Evolutionary conservation across 2,113 vertebrate species (phyloP).

Genomic region (Zootoca vivipara): DNA sequence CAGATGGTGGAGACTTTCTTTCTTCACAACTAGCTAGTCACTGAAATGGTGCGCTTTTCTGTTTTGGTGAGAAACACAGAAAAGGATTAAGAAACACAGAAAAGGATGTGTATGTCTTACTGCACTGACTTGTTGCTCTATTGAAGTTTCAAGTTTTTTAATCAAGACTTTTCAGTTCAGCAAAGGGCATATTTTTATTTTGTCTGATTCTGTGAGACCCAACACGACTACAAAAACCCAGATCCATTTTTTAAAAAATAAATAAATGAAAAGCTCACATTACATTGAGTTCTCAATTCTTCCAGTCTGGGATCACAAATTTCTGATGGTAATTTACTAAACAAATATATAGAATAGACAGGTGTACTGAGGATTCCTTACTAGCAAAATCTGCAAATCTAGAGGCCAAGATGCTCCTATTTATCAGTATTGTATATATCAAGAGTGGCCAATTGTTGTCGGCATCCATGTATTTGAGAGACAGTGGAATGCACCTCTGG

Average conservation of each 20-base stretch:
- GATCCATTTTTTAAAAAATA: background rate
- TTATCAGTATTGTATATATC: background rate
- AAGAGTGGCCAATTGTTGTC: too few species aligned
- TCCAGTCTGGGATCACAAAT: background rate
- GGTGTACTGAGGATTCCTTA: background rate
- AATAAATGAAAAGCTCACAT: background rate
- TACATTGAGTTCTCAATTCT: background rate
- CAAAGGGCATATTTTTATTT: background rate
- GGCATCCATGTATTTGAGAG: too few species aligned
- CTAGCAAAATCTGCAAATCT: background rate
- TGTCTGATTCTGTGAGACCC: background rate
- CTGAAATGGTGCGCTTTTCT: background rate
- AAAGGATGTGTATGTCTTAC: background rate
- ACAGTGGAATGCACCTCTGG: too few species aligned
- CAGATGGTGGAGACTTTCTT: background rate
- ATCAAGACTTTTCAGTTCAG: background rate
- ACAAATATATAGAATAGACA: background rate
- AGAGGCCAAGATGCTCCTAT: rapidly evolving
- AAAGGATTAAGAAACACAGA: background rate
- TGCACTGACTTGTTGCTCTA: background rate
- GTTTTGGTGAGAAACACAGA: background rate
- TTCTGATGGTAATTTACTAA: background rate
- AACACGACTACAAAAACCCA: background rate
- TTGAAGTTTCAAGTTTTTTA: background rate
- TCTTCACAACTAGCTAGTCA: background rate